Conservation (phyloP, 2,113 vertebrate genomes). For the Sturnus vulgaris region DNA sequence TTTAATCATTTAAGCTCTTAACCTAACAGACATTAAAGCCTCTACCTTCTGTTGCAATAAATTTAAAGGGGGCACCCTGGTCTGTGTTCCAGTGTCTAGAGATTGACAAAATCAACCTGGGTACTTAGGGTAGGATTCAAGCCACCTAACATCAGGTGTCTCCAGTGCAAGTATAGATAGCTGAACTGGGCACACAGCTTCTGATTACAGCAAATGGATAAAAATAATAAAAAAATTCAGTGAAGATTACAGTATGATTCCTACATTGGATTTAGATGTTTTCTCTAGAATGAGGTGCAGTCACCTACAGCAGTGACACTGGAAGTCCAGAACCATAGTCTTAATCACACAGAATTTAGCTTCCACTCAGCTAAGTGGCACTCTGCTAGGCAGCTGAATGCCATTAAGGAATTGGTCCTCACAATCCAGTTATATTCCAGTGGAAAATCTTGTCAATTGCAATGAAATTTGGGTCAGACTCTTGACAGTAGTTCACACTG, state of each 20-base stretch:
- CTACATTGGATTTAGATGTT: rapidly evolving
- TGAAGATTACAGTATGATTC: background rate
- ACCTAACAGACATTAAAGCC: background rate
- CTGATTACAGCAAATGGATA: background rate
- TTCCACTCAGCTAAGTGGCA: background rate
- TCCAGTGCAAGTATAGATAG: background rate
- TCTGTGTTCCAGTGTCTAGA: background rate
- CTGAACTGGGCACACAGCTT: background rate
- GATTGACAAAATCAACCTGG: background rate
- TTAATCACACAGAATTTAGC: background rate
- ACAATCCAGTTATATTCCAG: background rate
- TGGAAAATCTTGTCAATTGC: background rate
- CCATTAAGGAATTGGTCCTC: background rate
- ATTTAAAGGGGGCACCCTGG: background rate
- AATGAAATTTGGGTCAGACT: background rate
- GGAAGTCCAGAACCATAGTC: background rate
- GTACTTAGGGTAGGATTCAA: background rate
- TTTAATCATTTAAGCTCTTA: background rate
- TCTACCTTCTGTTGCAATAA: background rate
- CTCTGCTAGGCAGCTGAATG: background rate
- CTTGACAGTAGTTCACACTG: background rate
- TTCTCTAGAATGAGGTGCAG: background rate
- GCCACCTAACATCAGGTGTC: background rate
- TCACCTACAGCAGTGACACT: background rate
- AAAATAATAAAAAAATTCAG: background rate